phyloP scores from a whole-genome alignment of 1,140 invertebrate species.

The Anastatus disparis region DNA sequence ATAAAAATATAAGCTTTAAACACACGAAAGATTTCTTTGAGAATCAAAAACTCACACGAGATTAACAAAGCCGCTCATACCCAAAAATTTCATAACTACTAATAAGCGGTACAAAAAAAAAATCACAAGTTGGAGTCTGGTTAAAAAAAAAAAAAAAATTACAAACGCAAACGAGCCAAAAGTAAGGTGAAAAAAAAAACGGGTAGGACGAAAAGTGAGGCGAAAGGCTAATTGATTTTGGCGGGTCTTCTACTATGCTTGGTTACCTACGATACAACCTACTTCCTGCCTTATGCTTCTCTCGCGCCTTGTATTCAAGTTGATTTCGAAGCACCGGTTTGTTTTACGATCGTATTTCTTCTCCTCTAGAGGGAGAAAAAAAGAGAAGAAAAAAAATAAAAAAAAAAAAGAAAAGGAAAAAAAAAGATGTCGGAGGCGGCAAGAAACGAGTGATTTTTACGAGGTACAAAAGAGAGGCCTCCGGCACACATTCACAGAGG shows the following conservation, averaged over 20 bases:
- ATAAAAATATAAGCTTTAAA: neutral
- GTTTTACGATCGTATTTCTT: conserved; percentile 53
- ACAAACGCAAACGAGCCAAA: neutral
- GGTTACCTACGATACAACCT: conserved; percentile 51
- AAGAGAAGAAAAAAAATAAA: no score
- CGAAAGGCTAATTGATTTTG: conserved; percentile 53
- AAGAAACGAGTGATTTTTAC: conserved; percentile 42
- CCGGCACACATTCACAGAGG: neutral
- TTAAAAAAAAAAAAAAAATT: no score
- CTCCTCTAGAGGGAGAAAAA: no score
- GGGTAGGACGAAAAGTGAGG: conserved; percentile 33
- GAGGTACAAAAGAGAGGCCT: conserved; percentile 39
- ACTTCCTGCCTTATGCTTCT: conserved; percentile 49
- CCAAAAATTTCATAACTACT: conserved; percentile 54
- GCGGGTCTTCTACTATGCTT: conserved; percentile 49
- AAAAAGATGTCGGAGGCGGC: conserved; percentile 17
- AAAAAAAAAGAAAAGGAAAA: neutral
- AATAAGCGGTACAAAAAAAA: conserved; percentile 50
- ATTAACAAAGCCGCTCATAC: conserved; percentile 1
- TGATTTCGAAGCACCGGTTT: conserved; percentile 48
- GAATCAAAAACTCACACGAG: conserved; percentile 9
- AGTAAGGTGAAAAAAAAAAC: conserved; percentile 18
- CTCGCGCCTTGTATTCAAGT: neutral
- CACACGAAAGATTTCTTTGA: neutral
- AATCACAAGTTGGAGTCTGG: no score